Conservation (phyloP, 1,140 invertebrate species). For the Drosophila auraria region DNA sequence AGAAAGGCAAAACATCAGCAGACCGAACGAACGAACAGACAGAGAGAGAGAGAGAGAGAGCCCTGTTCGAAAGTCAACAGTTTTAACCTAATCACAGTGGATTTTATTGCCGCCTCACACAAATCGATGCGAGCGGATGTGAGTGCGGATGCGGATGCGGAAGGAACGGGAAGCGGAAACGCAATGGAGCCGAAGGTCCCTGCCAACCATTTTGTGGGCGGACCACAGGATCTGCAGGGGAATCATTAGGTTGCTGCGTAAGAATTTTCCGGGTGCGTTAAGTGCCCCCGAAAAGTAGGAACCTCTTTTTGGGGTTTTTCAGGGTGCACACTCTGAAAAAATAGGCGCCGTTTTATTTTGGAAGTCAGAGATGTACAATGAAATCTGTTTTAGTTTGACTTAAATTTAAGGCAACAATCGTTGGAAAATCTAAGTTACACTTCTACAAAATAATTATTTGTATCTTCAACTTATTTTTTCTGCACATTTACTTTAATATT, state of each 20-base stretch:
- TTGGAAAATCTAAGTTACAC: background rate
- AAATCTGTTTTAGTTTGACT: too few species aligned
- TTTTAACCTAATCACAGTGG: conserved; percentile 82
- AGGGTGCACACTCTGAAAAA: conserved; percentile 15
- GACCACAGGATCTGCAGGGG: conserved; percentile 41
- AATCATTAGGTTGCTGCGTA: conserved; percentile 81
- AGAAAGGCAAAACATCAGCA: conserved; percentile 47
- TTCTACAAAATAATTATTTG: too few species aligned
- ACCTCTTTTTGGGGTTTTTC: conserved; percentile 35
- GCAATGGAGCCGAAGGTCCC: conserved; percentile 42
- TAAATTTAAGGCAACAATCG: background rate
- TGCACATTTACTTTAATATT: background rate
- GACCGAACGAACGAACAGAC: conserved; percentile 11
- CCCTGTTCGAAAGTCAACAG: conserved; percentile 78
- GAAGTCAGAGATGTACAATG: background rate
- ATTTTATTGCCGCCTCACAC: conserved; percentile 74
- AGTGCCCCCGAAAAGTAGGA: conserved; percentile 51
- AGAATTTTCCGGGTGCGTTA: conserved; percentile 77
- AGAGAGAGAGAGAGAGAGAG: conserved; percentile 30
- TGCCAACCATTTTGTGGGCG: conserved; percentile 56
- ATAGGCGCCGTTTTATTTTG: background rate
- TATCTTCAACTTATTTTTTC: background rate
- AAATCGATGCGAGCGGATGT: conserved; percentile 67
- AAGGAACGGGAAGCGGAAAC: conserved; percentile 36
- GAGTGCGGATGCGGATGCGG: conserved; percentile 13